These are phyloP conservation scores for Manacus vitellinus DNA, from an alignment of 2,113 vertebrate species.

Conservation along the genomic window DNA sequence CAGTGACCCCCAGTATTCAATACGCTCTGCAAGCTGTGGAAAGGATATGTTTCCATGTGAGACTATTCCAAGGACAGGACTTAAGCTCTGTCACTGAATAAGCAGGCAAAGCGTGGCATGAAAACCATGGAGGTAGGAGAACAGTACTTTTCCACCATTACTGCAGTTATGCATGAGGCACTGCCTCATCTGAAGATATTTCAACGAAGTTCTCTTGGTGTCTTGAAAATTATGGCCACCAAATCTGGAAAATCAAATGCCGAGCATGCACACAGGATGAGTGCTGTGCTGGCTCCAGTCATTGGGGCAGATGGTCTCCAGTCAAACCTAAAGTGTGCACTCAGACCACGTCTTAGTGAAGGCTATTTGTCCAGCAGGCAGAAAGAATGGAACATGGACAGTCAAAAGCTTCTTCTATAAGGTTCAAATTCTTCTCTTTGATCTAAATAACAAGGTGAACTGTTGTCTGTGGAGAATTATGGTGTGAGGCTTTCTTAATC, in stretches of 20 bases:
- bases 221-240: neutral
- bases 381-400: neutral
- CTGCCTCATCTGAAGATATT: neutral
- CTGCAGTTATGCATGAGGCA: fast-evolving
- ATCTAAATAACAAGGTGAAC: neutral
- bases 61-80: neutral
- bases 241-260: neutral
- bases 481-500: neutral
- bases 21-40: neutral
- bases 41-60: neutral
- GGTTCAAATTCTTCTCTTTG: neutral
- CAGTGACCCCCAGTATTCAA: neutral
- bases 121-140: neutral
- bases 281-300: neutral
- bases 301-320: fast-evolving
- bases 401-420: neutral
- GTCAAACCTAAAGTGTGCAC: neutral
- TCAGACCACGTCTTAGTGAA: neutral
- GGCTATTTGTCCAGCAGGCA: neutral
- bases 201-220: neutral
- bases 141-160: neutral
- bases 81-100: neutral
- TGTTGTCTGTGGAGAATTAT: neutral
- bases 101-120: neutral
- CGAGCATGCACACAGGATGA: neutral